phyloP scores from a whole-genome alignment of 2,113 vertebrate genomes.

The Sapajus apella region DNA sequence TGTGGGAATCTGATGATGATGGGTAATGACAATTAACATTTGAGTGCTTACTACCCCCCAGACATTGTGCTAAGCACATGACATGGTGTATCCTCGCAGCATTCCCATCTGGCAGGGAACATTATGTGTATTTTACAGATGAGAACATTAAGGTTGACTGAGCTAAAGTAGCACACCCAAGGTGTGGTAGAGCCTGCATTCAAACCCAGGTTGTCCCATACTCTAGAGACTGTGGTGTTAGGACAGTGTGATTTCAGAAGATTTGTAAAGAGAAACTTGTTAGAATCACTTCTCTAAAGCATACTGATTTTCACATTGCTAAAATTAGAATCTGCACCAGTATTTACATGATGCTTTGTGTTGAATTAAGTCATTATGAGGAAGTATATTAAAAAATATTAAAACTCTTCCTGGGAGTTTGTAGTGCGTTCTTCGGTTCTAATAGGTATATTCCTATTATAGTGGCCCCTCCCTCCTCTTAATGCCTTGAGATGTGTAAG shows the following conservation, averaged over 20 bases:
- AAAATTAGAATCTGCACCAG: not conserved
- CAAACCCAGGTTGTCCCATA: not conserved
- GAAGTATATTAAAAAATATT: not conserved
- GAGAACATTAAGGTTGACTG: not conserved
- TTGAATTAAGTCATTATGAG: not conserved
- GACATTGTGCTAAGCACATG: not conserved
- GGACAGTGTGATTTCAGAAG: not conserved
- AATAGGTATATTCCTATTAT: not conserved
- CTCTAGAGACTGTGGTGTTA: not conserved
- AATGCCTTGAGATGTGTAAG: not conserved
- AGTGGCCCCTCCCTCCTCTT: not conserved
- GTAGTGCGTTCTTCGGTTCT: not conserved
- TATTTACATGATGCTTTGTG: conserved; percentile 24
- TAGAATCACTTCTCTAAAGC: conserved; percentile 14
- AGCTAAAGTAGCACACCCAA: not conserved
- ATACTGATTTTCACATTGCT: conserved; percentile 13
- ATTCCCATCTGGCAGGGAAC: not conserved
- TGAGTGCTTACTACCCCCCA: not conserved
- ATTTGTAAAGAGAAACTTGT: not conserved
- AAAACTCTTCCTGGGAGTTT: not conserved
- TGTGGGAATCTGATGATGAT: not conserved
- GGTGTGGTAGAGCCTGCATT: not conserved
- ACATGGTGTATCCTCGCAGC: not conserved
- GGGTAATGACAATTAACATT: not conserved
- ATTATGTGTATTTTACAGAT: not conserved